Base-by-base conservation (phyloP, 2,797 vertebrate genomes). In the Falco rusticolus region DNA sequence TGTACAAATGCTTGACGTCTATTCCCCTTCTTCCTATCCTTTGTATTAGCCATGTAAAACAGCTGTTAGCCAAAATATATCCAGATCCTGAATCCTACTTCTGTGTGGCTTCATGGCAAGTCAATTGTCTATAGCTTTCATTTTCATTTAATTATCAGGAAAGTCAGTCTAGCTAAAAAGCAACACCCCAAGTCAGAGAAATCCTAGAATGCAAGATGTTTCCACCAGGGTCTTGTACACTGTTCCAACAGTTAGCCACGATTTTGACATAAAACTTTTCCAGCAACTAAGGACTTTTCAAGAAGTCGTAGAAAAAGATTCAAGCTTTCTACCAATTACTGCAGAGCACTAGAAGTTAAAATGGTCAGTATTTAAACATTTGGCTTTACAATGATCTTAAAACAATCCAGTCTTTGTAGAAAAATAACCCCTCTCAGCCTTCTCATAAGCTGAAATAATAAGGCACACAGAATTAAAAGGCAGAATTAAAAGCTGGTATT, bases 401-500 rank as follows among this genome's bases (percentile, higher is more conserved):
- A 96, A 92, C 94, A 93, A 80, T 39, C 57, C 48, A 86, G 9
- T 33, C 71, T 70, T 82, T 89, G 24, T 5, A 16, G 68, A 86
- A 86, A 87, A 89, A 51, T 45, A 45, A 5, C 16, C 66, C 37
- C 28, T 89, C 51, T 74, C 77, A 63, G 43, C 54, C 48, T 89
- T 72, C 66, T 87, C 39, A 11, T 45, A 72, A 84, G 63, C 77
- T 92, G 51, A 54, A 93, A 93, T 85, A 91, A 87, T 74, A 79
- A 82, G 61, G 71, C 64, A 83, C 17, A 63, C 13, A 43, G 59
- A 84, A 87, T 45, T 71, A 93, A 90, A 88, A 80, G 74, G 15
- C 50, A 63, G 63, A 93, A 81, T 91, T 87, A 91, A 94, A 96
- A 81, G 70, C 80, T 31, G 13, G n/a, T 34, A 53, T 76, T 93